Base-by-base conservation (phyloP, 2,888 invertebrate genomes). In the Drosophila pseudotakahashii region DNA sequence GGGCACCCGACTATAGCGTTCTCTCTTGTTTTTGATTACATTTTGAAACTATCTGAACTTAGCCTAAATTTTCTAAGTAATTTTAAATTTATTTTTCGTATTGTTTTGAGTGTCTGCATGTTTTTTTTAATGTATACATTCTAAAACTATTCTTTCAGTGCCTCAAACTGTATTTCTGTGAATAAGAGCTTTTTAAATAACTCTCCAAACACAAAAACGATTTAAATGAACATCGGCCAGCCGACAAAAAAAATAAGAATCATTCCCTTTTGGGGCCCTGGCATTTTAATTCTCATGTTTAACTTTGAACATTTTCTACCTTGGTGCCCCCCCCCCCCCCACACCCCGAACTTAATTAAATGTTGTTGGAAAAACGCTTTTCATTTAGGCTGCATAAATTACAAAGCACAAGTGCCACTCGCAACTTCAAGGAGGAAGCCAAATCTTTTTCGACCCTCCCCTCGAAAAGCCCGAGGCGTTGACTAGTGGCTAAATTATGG, bases 311-410 rank as follows among this genome's bases (percentile, higher is more conserved):
- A 84, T 69, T 80, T 61, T 68, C 70, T 50, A 69, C 75, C 75
- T 36, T 42, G 37, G 42, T n/a, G 19, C 13, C 11, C 51, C 69
- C 37, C 14, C 34, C 19, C 54, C 78, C 63, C 51, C 69, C 37
- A 16, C 34, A 42, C 54, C 78, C 63, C 51, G 57, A 70, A 84
- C 84, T 79, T 84, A 83, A 83, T 83, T 84, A 84, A 83, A 83
- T 83, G 81, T 82, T 81, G 81, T 79, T 80, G 74, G 75, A 79
- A 55, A 71, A 81, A 81, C 73, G 82, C 82, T 82, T 83, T 84
- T 80, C 79, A 78, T 82, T 83, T 74, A 69, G 80, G 50, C 78
- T 79, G 82, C 82, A 83, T 83, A 83, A 83, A 83, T 83, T 83
- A 83, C 82, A 77, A 82, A 81, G 78, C 78, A 78, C 81, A 67